Evolutionary conservation across 2,888 invertebrate species (phyloP).

Genomic region (Ariolimax columbianus): DNA sequence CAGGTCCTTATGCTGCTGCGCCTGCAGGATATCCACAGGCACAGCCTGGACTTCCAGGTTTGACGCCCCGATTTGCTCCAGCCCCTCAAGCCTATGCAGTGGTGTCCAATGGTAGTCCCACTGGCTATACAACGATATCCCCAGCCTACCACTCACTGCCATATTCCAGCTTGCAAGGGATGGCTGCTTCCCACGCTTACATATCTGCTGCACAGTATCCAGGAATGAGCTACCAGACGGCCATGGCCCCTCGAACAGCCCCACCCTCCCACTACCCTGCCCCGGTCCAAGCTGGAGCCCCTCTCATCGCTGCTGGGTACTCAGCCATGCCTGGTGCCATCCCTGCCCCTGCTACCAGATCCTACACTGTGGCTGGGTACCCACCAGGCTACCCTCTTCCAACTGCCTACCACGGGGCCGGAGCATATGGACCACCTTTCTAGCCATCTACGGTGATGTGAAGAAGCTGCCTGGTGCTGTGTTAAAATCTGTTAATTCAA

Average conservation of each 20-base stretch:
- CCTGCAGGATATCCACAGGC: slow-evolving; percentile 37
- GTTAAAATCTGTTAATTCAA: slow-evolving; percentile 15
- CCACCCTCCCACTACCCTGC: slow-evolving; percentile 34
- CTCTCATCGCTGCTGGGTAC: slow-evolving; percentile 48
- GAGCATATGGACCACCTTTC: slow-evolving; percentile 43
- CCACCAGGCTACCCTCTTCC: slow-evolving; percentile 44
- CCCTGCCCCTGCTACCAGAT: slow-evolving; percentile 27
- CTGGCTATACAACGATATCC: slow-evolving; percentile 41
- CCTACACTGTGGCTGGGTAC: slow-evolving; percentile 41
- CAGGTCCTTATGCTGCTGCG: slow-evolving; percentile 20
- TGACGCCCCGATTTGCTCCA: slow-evolving; percentile 41
- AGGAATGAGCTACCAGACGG: slow-evolving; percentile 39
- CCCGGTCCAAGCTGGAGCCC: slow-evolving; percentile 50
- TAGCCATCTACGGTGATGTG: slow-evolving; percentile 10
- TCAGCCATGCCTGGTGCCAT: slow-evolving; percentile 39
- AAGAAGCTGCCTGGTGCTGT: slow-evolving; percentile 1
- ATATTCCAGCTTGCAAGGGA: slow-evolving; percentile 39
- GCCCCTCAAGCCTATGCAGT: slow-evolving; percentile 49
- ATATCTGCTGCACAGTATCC: slow-evolving; percentile 51
- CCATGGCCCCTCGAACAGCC: slow-evolving; percentile 34
- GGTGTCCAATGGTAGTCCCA: slow-evolving; percentile 39
- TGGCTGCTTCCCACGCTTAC: slow-evolving; percentile 42
- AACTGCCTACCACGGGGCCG: slow-evolving; percentile 37
- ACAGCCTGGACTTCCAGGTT: slow-evolving; percentile 28
- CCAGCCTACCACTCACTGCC: slow-evolving; percentile 45